A percentile compares a stretch with the other conserved stretches of the same genome.
phyloP scores from a whole-genome alignment of 2,888 invertebrate genomes.

The Halocaridina rubra region DNA sequence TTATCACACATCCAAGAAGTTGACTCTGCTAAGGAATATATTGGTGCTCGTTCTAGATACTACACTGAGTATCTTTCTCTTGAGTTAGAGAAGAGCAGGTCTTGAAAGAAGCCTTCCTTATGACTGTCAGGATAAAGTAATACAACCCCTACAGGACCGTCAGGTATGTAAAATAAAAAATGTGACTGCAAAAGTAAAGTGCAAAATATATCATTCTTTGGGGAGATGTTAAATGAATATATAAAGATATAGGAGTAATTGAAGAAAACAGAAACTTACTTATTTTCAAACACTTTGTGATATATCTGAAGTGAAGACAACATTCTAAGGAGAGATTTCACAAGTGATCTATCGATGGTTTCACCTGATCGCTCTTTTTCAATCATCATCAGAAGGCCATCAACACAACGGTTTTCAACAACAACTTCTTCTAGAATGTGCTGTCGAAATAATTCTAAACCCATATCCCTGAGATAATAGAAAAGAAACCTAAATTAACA shows the following conservation, averaged over 20 bases:
- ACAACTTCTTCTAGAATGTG: constrained; percentile 86
- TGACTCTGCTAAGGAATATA: too few relatives aligned
- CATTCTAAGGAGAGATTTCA: constrained; percentile 95
- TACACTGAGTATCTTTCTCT: too few relatives aligned
- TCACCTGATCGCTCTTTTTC: constrained; percentile 95
- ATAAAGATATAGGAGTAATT: neutral
- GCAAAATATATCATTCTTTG: too few relatives aligned
- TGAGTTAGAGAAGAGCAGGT: too few relatives aligned
- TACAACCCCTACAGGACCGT: too few relatives aligned
- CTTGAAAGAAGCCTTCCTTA: too few relatives aligned
- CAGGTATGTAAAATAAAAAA: too few relatives aligned
- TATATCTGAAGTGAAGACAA: constrained; percentile 95
- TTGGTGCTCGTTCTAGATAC: too few relatives aligned
- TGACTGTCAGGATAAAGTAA: too few relatives aligned
- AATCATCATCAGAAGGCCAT: constrained; percentile 90
- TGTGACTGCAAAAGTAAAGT: too few relatives aligned
- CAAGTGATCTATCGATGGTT: constrained; percentile 88
- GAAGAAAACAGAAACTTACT: constrained; percentile 57
- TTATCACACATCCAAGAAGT: too few relatives aligned
- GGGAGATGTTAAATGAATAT: too few relatives aligned
- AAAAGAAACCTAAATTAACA: neutral
- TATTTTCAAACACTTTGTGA: constrained; percentile 66
- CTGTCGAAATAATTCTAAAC: constrained; percentile 91
- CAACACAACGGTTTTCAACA: constrained; percentile 93
- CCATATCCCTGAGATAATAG: constrained; percentile 85